These are phyloP conservation scores for Acrobasis consociella DNA, from an alignment of 2,888 invertebrate genomes.

Conservation along the genomic window DNA sequence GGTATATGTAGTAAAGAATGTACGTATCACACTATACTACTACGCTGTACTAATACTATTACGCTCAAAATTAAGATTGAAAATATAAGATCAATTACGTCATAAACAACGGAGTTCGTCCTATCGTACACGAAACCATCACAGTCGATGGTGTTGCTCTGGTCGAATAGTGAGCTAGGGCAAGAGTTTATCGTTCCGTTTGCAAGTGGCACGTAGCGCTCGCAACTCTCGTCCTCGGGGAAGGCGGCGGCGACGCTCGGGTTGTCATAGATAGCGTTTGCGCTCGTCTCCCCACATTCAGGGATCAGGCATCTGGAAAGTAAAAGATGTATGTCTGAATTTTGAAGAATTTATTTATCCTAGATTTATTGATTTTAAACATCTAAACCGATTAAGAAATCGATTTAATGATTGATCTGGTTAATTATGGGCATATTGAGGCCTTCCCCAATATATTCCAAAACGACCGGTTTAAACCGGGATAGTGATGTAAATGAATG, in stretches of 20 bases:
- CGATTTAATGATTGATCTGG: too few relatives aligned
- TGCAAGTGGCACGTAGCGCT: constrained; percentile 45
- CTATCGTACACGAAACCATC: constrained; percentile 45
- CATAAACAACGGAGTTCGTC: constrained; percentile 43
- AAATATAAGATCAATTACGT: constrained; percentile 79
- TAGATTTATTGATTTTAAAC: too few relatives aligned
- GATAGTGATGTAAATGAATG: too few relatives aligned
- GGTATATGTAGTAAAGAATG: too few relatives aligned
- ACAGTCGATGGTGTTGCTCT: constrained; percentile 31
- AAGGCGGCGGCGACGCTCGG: constrained; percentile 55
- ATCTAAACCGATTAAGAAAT: too few relatives aligned
- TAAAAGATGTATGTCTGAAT: background rate
- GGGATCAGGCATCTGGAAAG: constrained; percentile 40
- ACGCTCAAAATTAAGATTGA: too few relatives aligned
- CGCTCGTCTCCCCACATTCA: constrained; percentile 39
- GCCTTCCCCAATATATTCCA: too few relatives aligned
- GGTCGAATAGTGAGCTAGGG: constrained; percentile 40
- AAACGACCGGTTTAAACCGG: too few relatives aligned
- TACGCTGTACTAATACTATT: too few relatives aligned
- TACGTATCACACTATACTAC: background rate
- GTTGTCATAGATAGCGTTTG: constrained; percentile 44
- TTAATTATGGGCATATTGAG: too few relatives aligned
- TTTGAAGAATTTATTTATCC: too few relatives aligned
- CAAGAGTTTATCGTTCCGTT: constrained; percentile 33
- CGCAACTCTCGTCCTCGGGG: constrained; percentile 54